These are phyloP conservation scores for Pecten maximus DNA, from an alignment of 2,888 invertebrate genomes.

Conservation along the genomic window DNA sequence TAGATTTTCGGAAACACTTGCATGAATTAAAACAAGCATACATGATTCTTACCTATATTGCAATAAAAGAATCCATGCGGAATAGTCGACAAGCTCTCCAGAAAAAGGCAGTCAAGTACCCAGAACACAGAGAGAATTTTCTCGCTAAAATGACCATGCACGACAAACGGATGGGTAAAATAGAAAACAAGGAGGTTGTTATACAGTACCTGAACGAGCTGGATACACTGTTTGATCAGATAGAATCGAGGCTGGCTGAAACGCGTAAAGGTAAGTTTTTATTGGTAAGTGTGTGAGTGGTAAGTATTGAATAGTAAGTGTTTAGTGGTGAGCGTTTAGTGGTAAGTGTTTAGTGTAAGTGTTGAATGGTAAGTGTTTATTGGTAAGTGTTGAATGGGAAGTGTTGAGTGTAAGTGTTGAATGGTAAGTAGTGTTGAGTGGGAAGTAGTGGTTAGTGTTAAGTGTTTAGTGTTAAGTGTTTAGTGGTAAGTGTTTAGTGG, in stretches of 20 bases:
- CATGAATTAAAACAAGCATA: no score
- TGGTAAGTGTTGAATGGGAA: no score
- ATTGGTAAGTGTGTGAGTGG: no score
- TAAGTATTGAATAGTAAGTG: neutral
- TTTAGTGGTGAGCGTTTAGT: neutral
- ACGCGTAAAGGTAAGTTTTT: constrained; percentile 60
- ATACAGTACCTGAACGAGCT: constrained; percentile 57
- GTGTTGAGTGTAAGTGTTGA: no score
- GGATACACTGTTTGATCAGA: constrained; percentile 63
- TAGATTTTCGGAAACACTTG: no score
- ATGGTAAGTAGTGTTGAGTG: no score
- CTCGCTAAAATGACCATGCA: constrained; percentile 50
- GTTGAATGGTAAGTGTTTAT: no score
- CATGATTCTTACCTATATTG: no score
- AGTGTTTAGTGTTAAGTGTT: no score
- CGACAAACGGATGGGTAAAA: constrained; percentile 35
- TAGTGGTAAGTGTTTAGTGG: no score
- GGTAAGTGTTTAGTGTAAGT: no score
- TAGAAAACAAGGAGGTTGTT: constrained; percentile 56
- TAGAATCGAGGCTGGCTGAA: constrained; percentile 64
- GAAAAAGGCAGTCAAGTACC: constrained; percentile 57
- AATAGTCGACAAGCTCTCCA: constrained; percentile 4
- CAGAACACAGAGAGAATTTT: constrained; percentile 61
- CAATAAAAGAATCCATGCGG: neutral
- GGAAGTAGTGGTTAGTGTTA: no score